Conservation (phyloP, 2,888 invertebrate species). For the Drosophila atripex region DNA sequence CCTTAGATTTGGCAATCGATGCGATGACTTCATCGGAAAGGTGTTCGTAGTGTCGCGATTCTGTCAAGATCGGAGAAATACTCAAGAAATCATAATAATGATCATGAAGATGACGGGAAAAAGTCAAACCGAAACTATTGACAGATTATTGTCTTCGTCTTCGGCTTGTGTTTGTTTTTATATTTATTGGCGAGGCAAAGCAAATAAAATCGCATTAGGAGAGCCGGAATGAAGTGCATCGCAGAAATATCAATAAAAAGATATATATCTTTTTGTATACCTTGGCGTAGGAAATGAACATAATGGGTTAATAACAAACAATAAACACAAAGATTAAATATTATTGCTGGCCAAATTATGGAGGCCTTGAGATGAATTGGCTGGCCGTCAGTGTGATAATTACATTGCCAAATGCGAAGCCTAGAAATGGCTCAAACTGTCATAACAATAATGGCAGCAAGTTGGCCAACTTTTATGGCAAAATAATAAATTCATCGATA, state of each 20-base stretch:
- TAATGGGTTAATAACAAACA: constrained; percentile 44
- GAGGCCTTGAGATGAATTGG: constrained; percentile 60
- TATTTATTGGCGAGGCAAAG: constrained; percentile 56
- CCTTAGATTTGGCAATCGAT: constrained; percentile 3
- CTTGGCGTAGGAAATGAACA: constrained; percentile 41
- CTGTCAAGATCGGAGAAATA: constrained; percentile 52
- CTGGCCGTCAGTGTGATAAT: constrained; percentile 61
- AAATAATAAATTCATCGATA: background rate
- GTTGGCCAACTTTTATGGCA: background rate
- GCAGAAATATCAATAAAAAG: constrained; percentile 38
- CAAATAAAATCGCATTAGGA: constrained; percentile 66
- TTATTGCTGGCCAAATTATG: constrained; percentile 47
- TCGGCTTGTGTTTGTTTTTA: constrained; percentile 22
- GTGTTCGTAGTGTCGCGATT: constrained; percentile 43
- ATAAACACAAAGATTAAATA: constrained; percentile 53
- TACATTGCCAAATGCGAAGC: constrained; percentile 37
- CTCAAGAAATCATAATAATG: constrained; percentile 31
- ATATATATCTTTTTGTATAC: constrained; percentile 4
- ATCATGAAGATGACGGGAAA: constrained; percentile 28
- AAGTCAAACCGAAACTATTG: constrained; percentile 7
- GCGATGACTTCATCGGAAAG: constrained; percentile 38
- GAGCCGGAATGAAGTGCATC: constrained; percentile 21
- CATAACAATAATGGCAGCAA: constrained; percentile 18
- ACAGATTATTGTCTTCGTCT: constrained; percentile 24
- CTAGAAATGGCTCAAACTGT: constrained; percentile 36